Conservation (phyloP, 2,797 vertebrate species). For the Nothura maculosa region DNA sequence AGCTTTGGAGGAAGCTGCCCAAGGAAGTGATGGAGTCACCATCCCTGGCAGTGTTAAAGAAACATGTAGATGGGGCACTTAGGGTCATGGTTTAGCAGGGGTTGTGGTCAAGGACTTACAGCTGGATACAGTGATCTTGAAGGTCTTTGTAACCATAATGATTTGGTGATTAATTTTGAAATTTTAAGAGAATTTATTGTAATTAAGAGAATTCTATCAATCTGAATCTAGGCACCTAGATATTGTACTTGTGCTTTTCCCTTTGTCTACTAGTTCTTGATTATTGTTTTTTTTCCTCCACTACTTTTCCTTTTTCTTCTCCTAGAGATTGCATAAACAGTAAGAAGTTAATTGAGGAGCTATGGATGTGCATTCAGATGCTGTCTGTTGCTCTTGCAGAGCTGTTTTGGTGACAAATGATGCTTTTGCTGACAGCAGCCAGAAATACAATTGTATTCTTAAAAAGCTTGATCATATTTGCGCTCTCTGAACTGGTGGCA, state of each 20-base stretch:
- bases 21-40: no score
- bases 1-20: no score
- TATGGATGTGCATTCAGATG: not conserved
- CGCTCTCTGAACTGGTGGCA: not conserved
- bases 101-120: no score
- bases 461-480: not conserved
- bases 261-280: not conserved
- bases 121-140: no score
- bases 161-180: no score
- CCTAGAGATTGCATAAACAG: not conserved
- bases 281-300: not conserved
- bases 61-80: no score
- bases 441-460: not conserved
- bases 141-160: no score
- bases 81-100: no score
- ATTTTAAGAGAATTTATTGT: no score
- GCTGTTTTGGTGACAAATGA: not conserved
- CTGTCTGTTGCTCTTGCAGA: not conserved
- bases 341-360: not conserved
- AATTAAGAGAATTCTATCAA: not conserved
- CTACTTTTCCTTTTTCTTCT: not conserved
- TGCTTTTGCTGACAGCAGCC: slow-evolving; percentile 1
- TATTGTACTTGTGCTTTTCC: not conserved
- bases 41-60: no score
- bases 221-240: not conserved